These are phyloP conservation scores for Decapterus maruadsi DNA, from an alignment of 2,797 vertebrate species.

Conservation along the genomic window DNA sequence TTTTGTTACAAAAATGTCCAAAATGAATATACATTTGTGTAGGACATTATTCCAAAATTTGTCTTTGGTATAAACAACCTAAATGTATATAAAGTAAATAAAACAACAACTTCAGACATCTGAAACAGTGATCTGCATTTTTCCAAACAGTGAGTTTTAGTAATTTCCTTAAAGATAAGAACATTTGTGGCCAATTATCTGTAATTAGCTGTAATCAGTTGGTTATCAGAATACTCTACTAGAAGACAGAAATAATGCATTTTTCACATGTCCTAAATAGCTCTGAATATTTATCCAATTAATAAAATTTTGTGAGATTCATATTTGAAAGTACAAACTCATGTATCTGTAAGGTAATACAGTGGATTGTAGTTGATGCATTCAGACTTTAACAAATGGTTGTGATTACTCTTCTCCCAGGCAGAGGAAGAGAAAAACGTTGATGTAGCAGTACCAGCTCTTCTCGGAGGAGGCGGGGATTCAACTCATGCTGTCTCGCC, in stretches of 20 bases:
- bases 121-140: background rate
- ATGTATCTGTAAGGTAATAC: background rate
- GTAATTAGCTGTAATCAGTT: background rate
- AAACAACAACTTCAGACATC: background rate
- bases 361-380: background rate
- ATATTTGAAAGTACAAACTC: background rate
- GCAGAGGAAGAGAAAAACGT: constrained; percentile 51
- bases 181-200: background rate
- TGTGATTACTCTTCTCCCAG: constrained; percentile 45
- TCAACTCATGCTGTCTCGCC: constrained; percentile 19
- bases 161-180: background rate
- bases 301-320: background rate
- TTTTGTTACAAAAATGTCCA: background rate
- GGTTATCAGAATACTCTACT: background rate
- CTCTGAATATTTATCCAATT: background rate
- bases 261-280: background rate
- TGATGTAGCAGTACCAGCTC: constrained; percentile 66
- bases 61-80: background rate
- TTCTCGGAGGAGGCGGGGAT: constrained; percentile 64
- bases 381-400: constrained; percentile 7
- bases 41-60: background rate
- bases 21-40: background rate
- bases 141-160: background rate
- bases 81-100: background rate
- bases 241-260: background rate